These are phyloP conservation scores for Gallinago nigripennis DNA, from an alignment of 2,797 vertebrate genomes.

Conservation along the genomic window DNA sequence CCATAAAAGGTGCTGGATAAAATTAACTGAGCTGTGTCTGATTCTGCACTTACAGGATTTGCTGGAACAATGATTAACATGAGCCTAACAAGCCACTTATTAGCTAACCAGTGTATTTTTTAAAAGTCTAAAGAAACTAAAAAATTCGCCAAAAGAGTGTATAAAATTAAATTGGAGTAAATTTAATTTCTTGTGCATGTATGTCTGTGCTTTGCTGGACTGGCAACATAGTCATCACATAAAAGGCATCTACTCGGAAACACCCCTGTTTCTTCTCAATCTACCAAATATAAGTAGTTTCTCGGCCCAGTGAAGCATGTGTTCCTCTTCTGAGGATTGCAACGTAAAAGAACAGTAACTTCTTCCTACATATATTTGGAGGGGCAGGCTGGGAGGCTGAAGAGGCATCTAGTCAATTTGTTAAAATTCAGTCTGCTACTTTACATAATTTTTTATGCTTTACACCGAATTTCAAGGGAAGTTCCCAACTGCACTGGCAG, in stretches of 20 bases:
- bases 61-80: background rate
- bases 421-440: background rate
- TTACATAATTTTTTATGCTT: background rate
- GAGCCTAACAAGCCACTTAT: background rate
- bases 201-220: background rate
- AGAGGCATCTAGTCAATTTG: background rate
- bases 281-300: background rate
- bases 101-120: background rate
- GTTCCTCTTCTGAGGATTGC: background rate
- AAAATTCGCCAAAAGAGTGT: background rate
- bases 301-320: background rate
- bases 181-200: background rate
- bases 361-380: background rate
- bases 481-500: background rate
- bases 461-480: background rate
- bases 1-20: background rate
- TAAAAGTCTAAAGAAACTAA: background rate
- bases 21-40: background rate
- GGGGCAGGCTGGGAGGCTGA: background rate
- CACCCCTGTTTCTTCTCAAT: background rate
- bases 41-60: background rate
- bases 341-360: background rate
- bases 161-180: background rate
- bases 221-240: background rate
- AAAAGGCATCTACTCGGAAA: background rate